Evolutionary conservation across 2,888 invertebrate genomes (phyloP).

Genomic region (Drosophila anomelani): DNA sequence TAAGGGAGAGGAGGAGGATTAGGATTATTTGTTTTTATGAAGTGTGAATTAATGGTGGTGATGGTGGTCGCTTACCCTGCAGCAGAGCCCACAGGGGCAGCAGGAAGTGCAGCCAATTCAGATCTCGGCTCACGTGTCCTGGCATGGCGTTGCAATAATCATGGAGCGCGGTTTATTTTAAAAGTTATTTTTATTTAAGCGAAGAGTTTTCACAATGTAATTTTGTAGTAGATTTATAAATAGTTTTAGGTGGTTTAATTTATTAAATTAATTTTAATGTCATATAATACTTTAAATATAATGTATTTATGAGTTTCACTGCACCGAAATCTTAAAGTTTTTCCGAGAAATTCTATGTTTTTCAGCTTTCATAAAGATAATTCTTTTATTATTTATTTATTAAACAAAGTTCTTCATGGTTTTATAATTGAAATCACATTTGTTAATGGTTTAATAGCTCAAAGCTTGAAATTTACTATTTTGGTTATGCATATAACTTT

Average conservation of each 20-base stretch:
- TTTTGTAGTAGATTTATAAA: background rate
- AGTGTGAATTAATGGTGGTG: background rate
- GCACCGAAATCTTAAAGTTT: background rate
- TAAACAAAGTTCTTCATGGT: background rate
- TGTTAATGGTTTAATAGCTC: background rate
- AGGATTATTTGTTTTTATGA: background rate
- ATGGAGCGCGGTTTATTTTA: constrained; percentile 17
- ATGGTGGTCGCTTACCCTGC: constrained; percentile 45
- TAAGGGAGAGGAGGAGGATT: constrained; percentile 1
- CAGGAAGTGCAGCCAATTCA: constrained; percentile 32
- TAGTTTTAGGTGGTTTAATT: too few relatives aligned
- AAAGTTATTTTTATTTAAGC: background rate
- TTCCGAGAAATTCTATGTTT: background rate
- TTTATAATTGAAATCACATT: background rate
- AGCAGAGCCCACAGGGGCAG: constrained; percentile 51
- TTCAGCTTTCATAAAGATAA: background rate
- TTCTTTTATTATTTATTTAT: background rate
- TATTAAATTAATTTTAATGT: too few relatives aligned
- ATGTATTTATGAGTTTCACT: background rate
- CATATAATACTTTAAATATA: background rate
- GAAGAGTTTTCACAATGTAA: background rate
- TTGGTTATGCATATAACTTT: background rate
- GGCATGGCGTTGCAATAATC: constrained; percentile 44
- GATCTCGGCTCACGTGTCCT: constrained; percentile 36
- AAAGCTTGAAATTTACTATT: background rate